Evolutionary conservation across 2,113 vertebrate genomes (phyloP), one percentile per base, ranked within the genome.

Genomic region (Gulo gulo): DNA sequence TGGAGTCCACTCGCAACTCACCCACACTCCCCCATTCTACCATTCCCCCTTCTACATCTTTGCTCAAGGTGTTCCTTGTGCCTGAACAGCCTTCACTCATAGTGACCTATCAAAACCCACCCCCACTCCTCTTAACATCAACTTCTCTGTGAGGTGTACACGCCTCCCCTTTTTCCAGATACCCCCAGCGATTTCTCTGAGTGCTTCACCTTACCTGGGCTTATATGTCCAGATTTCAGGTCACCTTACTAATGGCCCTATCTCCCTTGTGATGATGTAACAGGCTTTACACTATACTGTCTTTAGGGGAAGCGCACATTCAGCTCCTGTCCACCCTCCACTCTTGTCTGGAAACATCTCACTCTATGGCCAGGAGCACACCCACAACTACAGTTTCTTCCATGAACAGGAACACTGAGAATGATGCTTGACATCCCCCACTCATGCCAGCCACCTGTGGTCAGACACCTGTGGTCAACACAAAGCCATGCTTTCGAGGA

Each of bases 171-270:
- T 16, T 59, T 39, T 42, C 11, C 39, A 74, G 47, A 59, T 10
- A 24, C 5, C 2, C 26, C 15, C 7, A 5, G 1, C 6, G 4
- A 21, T 23, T 39, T 67, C 80, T 88, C 31, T 2, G 0, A 31
- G 21, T 42, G 36, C 39, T 63, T 42, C 21, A 0, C 20, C 12
- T 31, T 2, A 57, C 42, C 55, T 67, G 31, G 0, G 23, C 55
- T 29, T n/a, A 1, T 59, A 14, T 34, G 47, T 47, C n/a, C 26
- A n/a, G 15, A 26, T 65, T 79, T 39, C 47, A 31, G 31, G 15
- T n/a, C 3, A 16, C 15, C 42, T 92, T 42, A 20, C 4, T 36
- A 21, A 42, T 12, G 0, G 0, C 14, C 9, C 14, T 82, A 47
- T 65, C 7, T 21, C 16, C 24, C 11, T 10, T 1, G 14, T 15